A percentile compares a stretch with the other conserved stretches of the same genome.
Evolutionary conservation across 2,113 vertebrate species (phyloP).

Genomic region (Serilophus lunatus): DNA sequence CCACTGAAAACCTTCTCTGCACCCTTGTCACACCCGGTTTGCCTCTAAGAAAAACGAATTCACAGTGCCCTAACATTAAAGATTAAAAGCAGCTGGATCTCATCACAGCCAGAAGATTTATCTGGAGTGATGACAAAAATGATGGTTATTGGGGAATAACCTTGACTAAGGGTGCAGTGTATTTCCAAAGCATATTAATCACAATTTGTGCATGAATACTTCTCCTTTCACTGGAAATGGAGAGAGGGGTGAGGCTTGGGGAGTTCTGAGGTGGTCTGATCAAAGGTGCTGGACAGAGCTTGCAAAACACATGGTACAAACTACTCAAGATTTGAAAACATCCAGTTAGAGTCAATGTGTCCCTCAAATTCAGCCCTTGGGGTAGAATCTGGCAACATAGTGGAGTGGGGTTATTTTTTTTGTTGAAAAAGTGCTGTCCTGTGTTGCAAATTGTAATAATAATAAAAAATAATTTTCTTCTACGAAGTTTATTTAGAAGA

Average conservation of each 20-base stretch:
- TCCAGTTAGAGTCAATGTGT: background rate
- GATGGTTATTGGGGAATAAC: background rate
- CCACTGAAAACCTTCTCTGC: background rate
- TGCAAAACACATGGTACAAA: fast-evolving
- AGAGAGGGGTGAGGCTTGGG: background rate
- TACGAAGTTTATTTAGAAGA: background rate
- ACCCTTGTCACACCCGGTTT: background rate
- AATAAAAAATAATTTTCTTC: background rate
- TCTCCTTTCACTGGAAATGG: background rate
- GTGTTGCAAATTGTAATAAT: background rate
- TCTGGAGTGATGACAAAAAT: fast-evolving
- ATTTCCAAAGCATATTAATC: background rate
- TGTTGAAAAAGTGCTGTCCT: background rate
- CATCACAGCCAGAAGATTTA: background rate
- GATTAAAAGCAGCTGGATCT: conserved; percentile 5
- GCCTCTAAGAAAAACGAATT: background rate
- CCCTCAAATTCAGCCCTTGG: background rate
- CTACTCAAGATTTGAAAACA: background rate
- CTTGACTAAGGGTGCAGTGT: background rate
- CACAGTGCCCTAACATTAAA: background rate
- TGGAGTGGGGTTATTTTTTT: background rate
- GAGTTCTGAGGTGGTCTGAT: background rate
- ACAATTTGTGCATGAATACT: background rate
- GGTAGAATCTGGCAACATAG: background rate
- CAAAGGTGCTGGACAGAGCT: background rate